A percentile compares a stretch with the other conserved stretches of the same genome.
These are phyloP conservation scores for Hormiphora californensis DNA, from an alignment of 37 sponge, comb jelly and placozoan genomes.

Conservation along the genomic window DNA sequence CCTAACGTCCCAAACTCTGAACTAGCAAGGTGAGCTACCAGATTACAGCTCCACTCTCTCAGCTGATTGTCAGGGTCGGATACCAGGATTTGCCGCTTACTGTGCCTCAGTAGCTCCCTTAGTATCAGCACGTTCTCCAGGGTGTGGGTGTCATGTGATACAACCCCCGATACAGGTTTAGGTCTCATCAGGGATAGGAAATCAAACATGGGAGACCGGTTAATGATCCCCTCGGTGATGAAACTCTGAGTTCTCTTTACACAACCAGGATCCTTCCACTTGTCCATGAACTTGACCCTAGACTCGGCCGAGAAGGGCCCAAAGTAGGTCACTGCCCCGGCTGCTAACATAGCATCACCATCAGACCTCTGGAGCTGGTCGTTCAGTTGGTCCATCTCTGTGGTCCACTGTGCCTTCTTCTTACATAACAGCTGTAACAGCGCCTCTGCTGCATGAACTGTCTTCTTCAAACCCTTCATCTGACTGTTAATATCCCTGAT, in stretches of 20 bases:
- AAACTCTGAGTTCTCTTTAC: not conserved
- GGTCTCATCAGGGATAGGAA: not conserved
- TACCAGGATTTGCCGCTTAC: constrained; percentile 5
- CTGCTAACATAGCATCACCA: constrained; percentile 12
- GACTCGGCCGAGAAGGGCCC: constrained; percentile 6
- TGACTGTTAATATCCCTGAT: not conserved
- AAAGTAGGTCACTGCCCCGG: constrained; percentile 44
- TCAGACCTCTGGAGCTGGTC: constrained; percentile 18
- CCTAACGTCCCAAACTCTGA: too few species aligned
- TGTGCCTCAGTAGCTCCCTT: constrained; percentile 19
- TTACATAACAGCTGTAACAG: not conserved
- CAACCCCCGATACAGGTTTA: too few species aligned
- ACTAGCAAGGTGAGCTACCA: too few species aligned
- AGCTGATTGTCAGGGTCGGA: constrained; percentile 53
- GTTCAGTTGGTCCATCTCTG: constrained; percentile 17
- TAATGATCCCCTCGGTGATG: constrained; percentile 3
- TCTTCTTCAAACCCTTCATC: not conserved
- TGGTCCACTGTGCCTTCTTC: not conserved
- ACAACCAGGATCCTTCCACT: constrained; percentile 12
- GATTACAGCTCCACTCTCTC: constrained; percentile 27
- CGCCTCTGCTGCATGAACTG: not conserved
- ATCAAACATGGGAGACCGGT: not conserved
- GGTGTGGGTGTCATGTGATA: constrained; percentile 4
- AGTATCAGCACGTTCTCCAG: constrained; percentile 33
- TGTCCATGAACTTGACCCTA: not conserved